Evolutionary conservation across 2,888 invertebrate genomes (phyloP).

Genomic region (Euplexia lucipara): DNA sequence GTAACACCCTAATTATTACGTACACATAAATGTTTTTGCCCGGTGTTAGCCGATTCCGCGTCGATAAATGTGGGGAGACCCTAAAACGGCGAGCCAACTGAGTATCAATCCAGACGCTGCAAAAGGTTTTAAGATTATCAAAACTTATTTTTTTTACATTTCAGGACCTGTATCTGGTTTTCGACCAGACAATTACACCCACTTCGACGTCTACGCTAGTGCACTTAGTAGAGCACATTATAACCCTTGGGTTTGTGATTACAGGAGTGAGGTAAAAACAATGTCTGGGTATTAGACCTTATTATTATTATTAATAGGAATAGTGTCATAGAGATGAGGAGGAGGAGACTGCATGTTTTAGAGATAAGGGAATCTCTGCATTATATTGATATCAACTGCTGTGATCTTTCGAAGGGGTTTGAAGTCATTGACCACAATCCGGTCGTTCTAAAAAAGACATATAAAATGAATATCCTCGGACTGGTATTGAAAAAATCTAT

Average conservation of each 20-base stretch:
- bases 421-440: background rate
- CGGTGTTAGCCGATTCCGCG: too few relatives aligned
- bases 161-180: slow-evolving; percentile 40
- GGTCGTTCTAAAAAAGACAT: background rate
- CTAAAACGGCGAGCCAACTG: too few relatives aligned
- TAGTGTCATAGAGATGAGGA: too few relatives aligned
- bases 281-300: background rate
- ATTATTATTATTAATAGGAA: background rate
- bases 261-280: slow-evolving; percentile 51
- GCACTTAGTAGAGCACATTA: slow-evolving; percentile 54
- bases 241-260: slow-evolving; percentile 56
- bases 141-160: too few relatives aligned
- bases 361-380: background rate
- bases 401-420: background rate
- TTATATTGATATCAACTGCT: background rate
- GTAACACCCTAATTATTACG: too few relatives aligned
- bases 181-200: slow-evolving; percentile 36
- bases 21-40: too few relatives aligned
- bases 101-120: too few relatives aligned
- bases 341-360: too few relatives aligned
- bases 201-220: slow-evolving; percentile 51
- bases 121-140: too few relatives aligned
- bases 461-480: background rate
- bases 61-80: too few relatives aligned
- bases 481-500: too few relatives aligned